Evolutionary conservation across 2,797 vertebrate genomes (phyloP).

Genomic region (Lepidocolaptes lacrymiger): DNA sequence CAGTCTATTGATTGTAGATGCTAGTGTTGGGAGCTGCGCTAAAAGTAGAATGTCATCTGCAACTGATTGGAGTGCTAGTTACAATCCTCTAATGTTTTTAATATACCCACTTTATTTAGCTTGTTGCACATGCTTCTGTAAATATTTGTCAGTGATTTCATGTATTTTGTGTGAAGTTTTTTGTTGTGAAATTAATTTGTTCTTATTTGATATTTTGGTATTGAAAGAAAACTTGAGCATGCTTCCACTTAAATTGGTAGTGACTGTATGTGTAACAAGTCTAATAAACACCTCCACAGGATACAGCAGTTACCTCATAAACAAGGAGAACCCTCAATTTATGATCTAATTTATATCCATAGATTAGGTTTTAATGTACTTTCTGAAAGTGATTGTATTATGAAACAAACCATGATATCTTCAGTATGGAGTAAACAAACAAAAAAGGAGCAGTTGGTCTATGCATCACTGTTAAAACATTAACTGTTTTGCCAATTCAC

Average conservation of each 20-base stretch:
- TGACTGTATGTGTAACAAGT: constrained; percentile 19
- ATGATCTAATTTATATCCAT: constrained; percentile 57
- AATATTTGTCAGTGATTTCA: not conserved
- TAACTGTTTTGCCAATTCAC: constrained; percentile 14
- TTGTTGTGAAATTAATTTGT: not conserved
- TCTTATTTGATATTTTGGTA: not conserved
- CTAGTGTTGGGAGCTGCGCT: not conserved
- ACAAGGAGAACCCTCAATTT: constrained; percentile 43
- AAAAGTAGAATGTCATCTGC: not conserved
- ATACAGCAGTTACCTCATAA: constrained; percentile 66
- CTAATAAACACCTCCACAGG: constrained; percentile 67
- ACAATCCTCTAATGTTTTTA: not conserved
- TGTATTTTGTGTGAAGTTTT: not conserved
- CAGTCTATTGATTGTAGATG: not conserved
- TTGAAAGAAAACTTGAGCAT: not conserved
- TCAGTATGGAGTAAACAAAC: not conserved
- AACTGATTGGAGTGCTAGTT: not conserved
- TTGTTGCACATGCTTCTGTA: not conserved
- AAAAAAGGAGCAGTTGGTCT: not conserved
- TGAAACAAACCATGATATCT: not conserved
- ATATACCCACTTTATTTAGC: not conserved
- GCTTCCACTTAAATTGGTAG: constrained; percentile 40
- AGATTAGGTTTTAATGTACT: constrained; percentile 31
- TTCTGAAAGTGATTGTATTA: constrained; percentile 18
- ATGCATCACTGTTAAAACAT: not conserved